A percentile compares a stretch with the other conserved stretches of the same genome.
Evolutionary conservation across 2,888 invertebrate genomes (phyloP).

Genomic region (Sinotaia quadrata): DNA sequence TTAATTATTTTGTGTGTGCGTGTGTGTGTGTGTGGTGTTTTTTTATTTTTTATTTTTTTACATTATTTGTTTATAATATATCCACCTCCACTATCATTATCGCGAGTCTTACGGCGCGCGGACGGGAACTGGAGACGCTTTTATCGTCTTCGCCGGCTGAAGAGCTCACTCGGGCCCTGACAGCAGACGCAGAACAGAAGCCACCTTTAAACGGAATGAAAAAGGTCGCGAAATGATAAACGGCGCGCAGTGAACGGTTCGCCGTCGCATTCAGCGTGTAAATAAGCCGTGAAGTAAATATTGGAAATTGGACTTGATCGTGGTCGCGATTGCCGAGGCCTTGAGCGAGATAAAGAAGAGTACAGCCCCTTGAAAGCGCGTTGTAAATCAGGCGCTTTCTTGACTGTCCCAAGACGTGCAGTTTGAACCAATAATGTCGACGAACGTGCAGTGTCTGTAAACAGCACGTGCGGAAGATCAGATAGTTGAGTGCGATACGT

Average conservation of each 20-base stretch:
- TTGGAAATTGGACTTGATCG: constrained; percentile 22
- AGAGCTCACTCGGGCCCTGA: constrained; percentile 17
- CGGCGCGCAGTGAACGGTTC: background rate
- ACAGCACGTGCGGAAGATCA: too few relatives aligned
- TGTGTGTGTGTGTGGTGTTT: too few relatives aligned
- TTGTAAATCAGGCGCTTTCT: constrained; percentile 6
- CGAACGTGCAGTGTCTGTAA: too few relatives aligned
- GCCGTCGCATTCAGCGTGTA: constrained; percentile 16
- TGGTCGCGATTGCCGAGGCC: background rate
- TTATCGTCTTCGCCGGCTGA: constrained; percentile 1
- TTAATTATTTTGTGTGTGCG: too few relatives aligned
- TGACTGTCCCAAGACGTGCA: too few relatives aligned
- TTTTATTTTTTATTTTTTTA: too few relatives aligned
- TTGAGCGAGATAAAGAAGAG: background rate
- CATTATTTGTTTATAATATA: constrained; percentile 14
- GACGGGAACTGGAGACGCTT: constrained; percentile 17
- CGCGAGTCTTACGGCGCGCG: constrained; percentile 5
- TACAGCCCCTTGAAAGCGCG: constrained; percentile 1
- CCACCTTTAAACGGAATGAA: background rate
- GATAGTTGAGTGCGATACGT: too few relatives aligned
- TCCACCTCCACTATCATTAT: background rate
- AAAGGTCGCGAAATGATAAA: constrained; percentile 14
- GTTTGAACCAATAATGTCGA: too few relatives aligned
- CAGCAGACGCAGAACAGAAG: constrained; percentile 13
- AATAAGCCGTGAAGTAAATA: constrained; percentile 23